Base-by-base conservation (phyloP, 2,888 invertebrate species). In the Amiota communis region DNA sequence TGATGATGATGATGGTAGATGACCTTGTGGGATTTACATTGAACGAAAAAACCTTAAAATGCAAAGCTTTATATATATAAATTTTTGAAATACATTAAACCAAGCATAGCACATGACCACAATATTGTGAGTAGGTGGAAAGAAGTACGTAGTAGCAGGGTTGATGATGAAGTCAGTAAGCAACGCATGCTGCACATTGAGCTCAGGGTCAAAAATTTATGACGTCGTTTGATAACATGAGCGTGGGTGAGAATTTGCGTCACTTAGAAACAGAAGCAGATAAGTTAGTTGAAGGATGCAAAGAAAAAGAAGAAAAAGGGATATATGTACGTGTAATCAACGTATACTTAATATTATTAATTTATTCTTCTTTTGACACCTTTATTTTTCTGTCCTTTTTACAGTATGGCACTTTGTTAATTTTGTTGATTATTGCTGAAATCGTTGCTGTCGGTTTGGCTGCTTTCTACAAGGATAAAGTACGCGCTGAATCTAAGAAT, bases 341-440 rank as follows among this genome's bases (percentile, higher is more conserved):
- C 53, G 53, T 53, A 53, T 53, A 53, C 12, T 12, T 53, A 12
- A 53, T n/a, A 53, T 12, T 53, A 10, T 6, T n/a, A 53, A 53
- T 59, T 59, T 59, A 11, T 59, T 56, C 11, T 56, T 12, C n/a
- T 2, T 56, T 17, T 9, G 56, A 13, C 17, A 56, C 8, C 17
- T 56, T 13, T 1, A 15, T 56, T 56, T n/a, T 56, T 8, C 1
- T 56, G 9, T 36, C 57, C 56, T 70, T 65, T 67, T 36, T 92
- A 13, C 89, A 94, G 94, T 94, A 94, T 82, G 94, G 93, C 69
- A 90, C 93, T 71, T 91, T 93, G 73, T 91, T 94, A 82, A 90
- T 94, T 49, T 83, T 93, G 70, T 92, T 94, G 77, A 87, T 94
- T 80, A 86, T 93, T 73, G 89, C 93, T 80, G 93, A 94, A 89